Evolutionary conservation across 2,113 vertebrate species (phyloP).

Genomic region (Pyxicephalus adspersus): DNA sequence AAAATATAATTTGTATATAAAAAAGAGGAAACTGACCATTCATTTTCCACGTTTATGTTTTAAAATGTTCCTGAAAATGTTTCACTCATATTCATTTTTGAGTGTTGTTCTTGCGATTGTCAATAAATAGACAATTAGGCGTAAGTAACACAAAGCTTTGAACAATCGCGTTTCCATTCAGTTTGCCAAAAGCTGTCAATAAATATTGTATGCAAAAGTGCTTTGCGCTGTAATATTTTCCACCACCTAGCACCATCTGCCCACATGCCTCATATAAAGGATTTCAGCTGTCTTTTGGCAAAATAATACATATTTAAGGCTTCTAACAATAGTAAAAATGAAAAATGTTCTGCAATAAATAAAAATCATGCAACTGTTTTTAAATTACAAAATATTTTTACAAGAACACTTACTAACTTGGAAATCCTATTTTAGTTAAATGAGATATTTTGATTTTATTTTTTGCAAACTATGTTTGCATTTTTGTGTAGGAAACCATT

Average conservation of each 20-base stretch:
- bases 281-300: constrained; percentile 43
- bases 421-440: constrained; percentile 29
- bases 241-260: constrained; percentile 49
- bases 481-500: not conserved
- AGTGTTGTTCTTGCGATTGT: constrained; percentile 26
- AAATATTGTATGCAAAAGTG: constrained; percentile 53
- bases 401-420: constrained; percentile 27
- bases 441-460: not conserved
- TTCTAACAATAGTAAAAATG: constrained; percentile 50
- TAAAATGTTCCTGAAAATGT: constrained; percentile 34
- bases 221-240: constrained; percentile 49
- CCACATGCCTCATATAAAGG: constrained; percentile 48
- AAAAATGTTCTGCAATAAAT: constrained; percentile 51
- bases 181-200: constrained; percentile 55
- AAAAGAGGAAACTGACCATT: constrained; percentile 19
- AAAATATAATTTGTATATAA: constrained; percentile 21
- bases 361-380: constrained; percentile 31
- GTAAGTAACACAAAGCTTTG: constrained; percentile 44
- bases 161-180: constrained; percentile 51
- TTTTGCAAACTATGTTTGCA: constrained; percentile 19
- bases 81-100: constrained; percentile 24
- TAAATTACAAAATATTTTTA: constrained; percentile 48
- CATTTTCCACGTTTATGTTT: constrained; percentile 12
- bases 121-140: constrained; percentile 48
- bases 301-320: constrained; percentile 38